Base-by-base conservation (phyloP, 2,888 invertebrate genomes). In the Criorhina ranunculi region DNA sequence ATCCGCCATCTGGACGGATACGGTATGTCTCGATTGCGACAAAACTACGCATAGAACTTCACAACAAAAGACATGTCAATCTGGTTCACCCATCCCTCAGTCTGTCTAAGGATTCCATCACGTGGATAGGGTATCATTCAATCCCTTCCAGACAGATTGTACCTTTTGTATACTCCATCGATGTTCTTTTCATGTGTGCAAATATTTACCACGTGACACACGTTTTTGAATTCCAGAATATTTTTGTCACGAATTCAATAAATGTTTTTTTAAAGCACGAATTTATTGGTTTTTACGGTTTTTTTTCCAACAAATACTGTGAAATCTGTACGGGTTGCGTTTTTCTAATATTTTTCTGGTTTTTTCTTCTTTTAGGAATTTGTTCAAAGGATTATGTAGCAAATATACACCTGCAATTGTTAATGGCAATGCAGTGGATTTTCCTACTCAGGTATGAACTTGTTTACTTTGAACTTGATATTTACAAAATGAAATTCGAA, bases 241-340 rank as follows among this genome's bases (percentile, higher is more conserved):
- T 85, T 85, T 85, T 85, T 79, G 85, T 85, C 85, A 85, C 85
- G 85, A 76, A 79, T 85, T 85, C 85, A 85, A 85, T 85, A 85
- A 79, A 75, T 69, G 72, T 49, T 57, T 72, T 78, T 62, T 78
- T 75, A 49, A 77, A 79, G 44, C 33, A 75, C 42, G 73, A 57
- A 69, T 40, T 55, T 83, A 83, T 83, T 75, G 59, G 42, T 70
- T 78, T 69, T 59, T 46, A 15, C 42, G n/a, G n/a, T 31, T 66
- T 66, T 49, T 31, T 33, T 24, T 19, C 1, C 24, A 31, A 19
- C 11, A 46, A 77, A 33, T 49, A 33, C 35, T 44, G 11, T 17
- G 24, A 24, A 24, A 24, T 24, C n/a, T 55, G 35, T 24, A 46
- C 40, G 35, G 57, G 8, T 51, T 66, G 49, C 8, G 67, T 24